Evolutionary conservation across 2,113 vertebrate genomes (phyloP).

Genomic region (Nyctibius bracteatus): DNA sequence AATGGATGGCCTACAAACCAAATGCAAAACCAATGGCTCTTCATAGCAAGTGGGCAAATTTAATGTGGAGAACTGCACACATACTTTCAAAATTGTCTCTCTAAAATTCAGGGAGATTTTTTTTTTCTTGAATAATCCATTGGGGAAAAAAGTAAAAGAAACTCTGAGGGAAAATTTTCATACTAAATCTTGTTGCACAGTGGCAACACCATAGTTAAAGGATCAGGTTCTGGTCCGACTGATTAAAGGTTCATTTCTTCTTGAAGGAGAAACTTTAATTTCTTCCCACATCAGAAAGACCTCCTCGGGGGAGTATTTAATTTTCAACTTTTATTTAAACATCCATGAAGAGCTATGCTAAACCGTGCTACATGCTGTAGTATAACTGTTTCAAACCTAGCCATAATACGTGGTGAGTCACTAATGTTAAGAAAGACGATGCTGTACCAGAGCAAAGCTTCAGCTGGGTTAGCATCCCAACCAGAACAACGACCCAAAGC

Average conservation of each 20-base stretch:
- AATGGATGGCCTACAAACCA: not conserved
- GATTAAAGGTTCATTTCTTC: not conserved
- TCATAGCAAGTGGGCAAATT: not conserved
- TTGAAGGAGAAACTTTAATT: not conserved
- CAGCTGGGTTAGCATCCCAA: not conserved
- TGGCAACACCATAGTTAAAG: accelerated
- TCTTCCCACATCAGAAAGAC: not conserved
- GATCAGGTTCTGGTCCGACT: not conserved
- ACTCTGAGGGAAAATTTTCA: not conserved
- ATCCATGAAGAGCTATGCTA: not conserved
- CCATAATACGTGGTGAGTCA: not conserved
- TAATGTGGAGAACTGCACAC: no score
- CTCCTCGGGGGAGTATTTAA: not conserved
- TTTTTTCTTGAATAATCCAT: not conserved
- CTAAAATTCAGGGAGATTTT: not conserved
- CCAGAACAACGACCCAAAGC: not conserved
- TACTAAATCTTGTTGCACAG: not conserved
- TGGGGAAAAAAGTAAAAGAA: not conserved
- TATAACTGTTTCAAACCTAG: not conserved
- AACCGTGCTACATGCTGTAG: not conserved
- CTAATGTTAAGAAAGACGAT: not conserved
- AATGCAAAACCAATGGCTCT: not conserved
- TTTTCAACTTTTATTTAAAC: not conserved
- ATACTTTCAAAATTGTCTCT: not conserved
- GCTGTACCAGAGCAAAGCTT: not conserved